A percentile compares a stretch with the other conserved stretches of the same genome.
Conservation (phyloP, 1,140 invertebrate genomes). For the Lasaia peninsularis region DNA sequence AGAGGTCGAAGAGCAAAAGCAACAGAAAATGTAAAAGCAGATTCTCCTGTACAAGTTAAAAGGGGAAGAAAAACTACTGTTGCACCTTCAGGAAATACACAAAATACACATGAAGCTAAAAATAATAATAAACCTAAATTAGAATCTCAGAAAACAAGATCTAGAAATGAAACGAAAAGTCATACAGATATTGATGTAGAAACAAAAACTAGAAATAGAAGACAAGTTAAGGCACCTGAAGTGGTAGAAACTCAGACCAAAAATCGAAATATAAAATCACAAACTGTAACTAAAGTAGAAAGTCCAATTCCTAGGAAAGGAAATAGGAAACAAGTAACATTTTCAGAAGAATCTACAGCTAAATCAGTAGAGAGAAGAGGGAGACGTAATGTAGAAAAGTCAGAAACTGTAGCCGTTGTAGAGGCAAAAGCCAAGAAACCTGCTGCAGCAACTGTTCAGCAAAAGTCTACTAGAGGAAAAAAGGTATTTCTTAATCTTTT, state of each 20-base stretch:
- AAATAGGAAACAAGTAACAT: background rate
- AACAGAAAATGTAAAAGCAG: background rate
- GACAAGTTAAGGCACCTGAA: background rate
- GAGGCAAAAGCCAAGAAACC: slow-evolving; percentile 7
- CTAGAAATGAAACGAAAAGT: background rate
- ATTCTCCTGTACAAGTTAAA: slow-evolving; percentile 4
- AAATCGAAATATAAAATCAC: background rate
- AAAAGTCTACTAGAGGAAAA: slow-evolving; percentile 9
- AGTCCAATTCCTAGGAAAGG: background rate
- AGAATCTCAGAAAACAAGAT: slow-evolving; percentile 14
- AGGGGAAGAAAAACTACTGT: slow-evolving; percentile 20
- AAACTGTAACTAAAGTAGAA: background rate
- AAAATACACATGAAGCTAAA: slow-evolving; percentile 5
- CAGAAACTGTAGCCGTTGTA: background rate
- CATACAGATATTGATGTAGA: background rate
- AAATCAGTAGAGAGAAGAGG: background rate
- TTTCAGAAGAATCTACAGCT: slow-evolving; percentile 5
- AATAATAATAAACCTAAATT: slow-evolving; percentile 11
- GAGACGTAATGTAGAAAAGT: slow-evolving; percentile 4
- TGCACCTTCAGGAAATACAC: background rate
- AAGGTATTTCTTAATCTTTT: slow-evolving; percentile 20
- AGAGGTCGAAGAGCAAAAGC: slow-evolving; percentile 7
- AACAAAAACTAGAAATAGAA: background rate
- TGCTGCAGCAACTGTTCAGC: background rate
- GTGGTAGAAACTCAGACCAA: slow-evolving; percentile 1